Conservation (phyloP, 2,888 invertebrate genomes). For the Melangyna quadrimaculata region DNA sequence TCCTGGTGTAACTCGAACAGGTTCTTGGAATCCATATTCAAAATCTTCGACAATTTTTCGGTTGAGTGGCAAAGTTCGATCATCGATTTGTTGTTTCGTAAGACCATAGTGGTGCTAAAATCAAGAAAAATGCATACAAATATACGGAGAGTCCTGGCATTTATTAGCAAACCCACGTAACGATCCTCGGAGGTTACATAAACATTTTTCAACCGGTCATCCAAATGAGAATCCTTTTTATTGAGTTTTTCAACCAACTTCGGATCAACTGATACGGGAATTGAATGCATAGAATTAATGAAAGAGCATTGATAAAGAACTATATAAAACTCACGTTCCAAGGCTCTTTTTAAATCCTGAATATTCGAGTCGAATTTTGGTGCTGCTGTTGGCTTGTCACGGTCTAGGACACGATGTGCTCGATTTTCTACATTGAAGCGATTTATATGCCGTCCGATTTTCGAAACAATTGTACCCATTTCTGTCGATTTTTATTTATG, state of each 20-base stretch:
- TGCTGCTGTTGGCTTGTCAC: conserved; percentile 86
- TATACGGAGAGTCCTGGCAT: not conserved
- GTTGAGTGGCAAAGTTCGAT: conserved; percentile 84
- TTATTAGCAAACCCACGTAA: conserved; percentile 81
- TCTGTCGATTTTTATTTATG: conserved; percentile 20
- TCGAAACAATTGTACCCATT: conserved; percentile 87
- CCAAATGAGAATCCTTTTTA: conserved; percentile 84
- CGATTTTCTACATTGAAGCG: conserved; percentile 89
- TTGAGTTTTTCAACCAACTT: conserved; percentile 84
- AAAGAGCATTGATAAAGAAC: not conserved
- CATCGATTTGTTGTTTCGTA: conserved; percentile 73
- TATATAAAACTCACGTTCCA: conserved; percentile 80
- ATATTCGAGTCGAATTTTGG: conserved; percentile 85
- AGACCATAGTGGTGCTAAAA: conserved; percentile 77
- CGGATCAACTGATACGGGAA: conserved; percentile 82
- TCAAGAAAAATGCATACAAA: conserved; percentile 33
- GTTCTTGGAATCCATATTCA: conserved; percentile 87
- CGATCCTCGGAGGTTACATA: conserved; percentile 87
- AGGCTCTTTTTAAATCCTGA: conserved; percentile 85
- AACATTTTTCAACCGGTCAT: conserved; percentile 86
- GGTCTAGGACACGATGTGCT: conserved; percentile 87
- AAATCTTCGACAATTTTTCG: conserved; percentile 82
- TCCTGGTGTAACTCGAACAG: conserved; percentile 84
- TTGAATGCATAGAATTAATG: not conserved
- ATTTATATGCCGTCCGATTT: conserved; percentile 83